phyloP scores from a whole-genome alignment of 2,888 invertebrate species.

The Liodrosophila aerea region DNA sequence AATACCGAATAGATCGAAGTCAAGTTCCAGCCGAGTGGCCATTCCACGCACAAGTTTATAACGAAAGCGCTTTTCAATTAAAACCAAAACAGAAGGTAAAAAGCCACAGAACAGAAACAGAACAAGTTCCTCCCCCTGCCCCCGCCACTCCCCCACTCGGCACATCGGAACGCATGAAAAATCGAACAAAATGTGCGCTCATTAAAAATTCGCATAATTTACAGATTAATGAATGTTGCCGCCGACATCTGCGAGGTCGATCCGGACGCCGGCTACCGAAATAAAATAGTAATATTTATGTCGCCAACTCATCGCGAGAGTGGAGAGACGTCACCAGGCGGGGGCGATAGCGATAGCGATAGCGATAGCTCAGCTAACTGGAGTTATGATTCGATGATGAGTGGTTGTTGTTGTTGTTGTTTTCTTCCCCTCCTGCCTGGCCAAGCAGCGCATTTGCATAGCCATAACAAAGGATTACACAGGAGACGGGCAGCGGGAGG shows the following conservation, averaged over 20 bases:
- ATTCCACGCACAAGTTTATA: constrained; percentile 67
- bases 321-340: constrained; percentile 37
- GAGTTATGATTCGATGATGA: constrained; percentile 54
- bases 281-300: constrained; percentile 73
- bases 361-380: constrained; percentile 5
- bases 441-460: constrained; percentile 55
- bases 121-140: constrained; percentile 55
- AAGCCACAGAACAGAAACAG: constrained; percentile 8
- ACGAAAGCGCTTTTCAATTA: constrained; percentile 75
- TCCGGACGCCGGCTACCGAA: constrained; percentile 66
- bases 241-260: constrained; percentile 65
- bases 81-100: constrained; percentile 63
- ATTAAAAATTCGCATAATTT: constrained; percentile 79
- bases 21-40: constrained; percentile 47
- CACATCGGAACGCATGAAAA: constrained; percentile 58
- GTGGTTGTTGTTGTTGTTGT: constrained; percentile 28
- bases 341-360: constrained; percentile 28
- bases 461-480: constrained; percentile 16
- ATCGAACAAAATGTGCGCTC: constrained; percentile 77
- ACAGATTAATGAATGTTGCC: constrained; percentile 77
- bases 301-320: constrained; percentile 11
- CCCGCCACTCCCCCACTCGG: constrained; percentile 5
- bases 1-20: constrained; percentile 19
- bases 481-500: not conserved
- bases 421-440: constrained; percentile 21